phyloP scores from a whole-genome alignment of 2,888 invertebrate genomes.

The Litoditis marina region DNA sequence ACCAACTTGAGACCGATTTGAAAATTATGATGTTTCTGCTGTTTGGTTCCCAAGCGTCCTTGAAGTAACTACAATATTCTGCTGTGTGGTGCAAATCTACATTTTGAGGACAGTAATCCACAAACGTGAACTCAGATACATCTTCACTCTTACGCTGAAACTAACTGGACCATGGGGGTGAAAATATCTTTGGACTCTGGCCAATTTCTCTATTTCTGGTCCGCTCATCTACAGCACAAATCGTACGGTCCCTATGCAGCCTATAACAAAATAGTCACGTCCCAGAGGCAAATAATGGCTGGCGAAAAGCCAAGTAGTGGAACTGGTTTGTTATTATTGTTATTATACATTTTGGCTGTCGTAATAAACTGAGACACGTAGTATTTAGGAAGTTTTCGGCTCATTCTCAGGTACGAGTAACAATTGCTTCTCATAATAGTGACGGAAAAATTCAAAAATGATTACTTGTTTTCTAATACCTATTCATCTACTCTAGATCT shows the following conservation, averaged over 20 bases:
- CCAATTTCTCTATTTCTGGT: slow-evolving; percentile 35
- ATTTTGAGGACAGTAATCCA: too few relatives aligned
- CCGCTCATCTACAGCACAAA: slow-evolving; percentile 46
- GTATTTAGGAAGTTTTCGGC: too few relatives aligned
- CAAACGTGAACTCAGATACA: slow-evolving; percentile 8
- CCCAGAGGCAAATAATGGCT: slow-evolving; percentile 42
- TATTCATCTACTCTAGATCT: too few relatives aligned
- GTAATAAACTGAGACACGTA: too few relatives aligned
- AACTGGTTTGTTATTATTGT: slow-evolving; percentile 9
- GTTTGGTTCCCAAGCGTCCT: neutral
- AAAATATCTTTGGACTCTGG: slow-evolving; percentile 10
- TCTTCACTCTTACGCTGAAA: slow-evolving; percentile 3
- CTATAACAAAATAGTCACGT: slow-evolving; percentile 48
- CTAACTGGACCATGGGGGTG: slow-evolving; percentile 13
- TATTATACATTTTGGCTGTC: too few relatives aligned
- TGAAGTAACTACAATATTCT: neutral
- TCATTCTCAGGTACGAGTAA: too few relatives aligned
- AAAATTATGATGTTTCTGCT: neutral
- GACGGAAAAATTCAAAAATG: too few relatives aligned
- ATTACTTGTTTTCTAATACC: too few relatives aligned
- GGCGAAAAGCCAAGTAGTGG: slow-evolving; percentile 28
- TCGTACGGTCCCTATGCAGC: slow-evolving; percentile 57
- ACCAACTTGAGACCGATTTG: too few relatives aligned
- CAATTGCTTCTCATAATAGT: too few relatives aligned
- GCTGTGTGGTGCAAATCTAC: too few relatives aligned